Evolutionary conservation across 1,140 invertebrate genomes (phyloP), one percentile per base, ranked within the genome.

Genomic region (Leptestheria dahalacensis): DNA sequence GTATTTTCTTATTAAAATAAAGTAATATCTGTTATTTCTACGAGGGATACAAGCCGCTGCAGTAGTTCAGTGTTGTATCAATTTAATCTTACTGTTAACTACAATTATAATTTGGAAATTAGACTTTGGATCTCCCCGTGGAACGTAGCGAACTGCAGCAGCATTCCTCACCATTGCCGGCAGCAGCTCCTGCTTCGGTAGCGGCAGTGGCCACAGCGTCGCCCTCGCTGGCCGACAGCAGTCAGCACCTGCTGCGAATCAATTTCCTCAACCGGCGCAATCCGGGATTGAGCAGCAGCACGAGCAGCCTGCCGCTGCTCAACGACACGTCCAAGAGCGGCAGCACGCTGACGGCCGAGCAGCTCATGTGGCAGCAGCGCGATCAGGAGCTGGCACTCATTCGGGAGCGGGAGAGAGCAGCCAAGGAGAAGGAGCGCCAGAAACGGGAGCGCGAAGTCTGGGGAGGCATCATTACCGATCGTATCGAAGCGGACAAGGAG

Each of bases 81-180:
- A n/a, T n/a, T n/a, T n/a, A n/a, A n/a, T n/a, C n/a, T n/a, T 15
- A 25, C 18, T 29, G 10, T 62, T 51, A 33, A 15, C 29, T 24
- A 0, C 59, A 57, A 65, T 54, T 60, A 64, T 74, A 50, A 47
- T 56, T 59, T 46, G 55, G 64, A 61, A 29, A 48, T 62, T 59
- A 89, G 86, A 82, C 85, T 58, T 73, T 89, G 67, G 84, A 88
- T 70, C 77, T 91, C 68, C 86, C 86, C 59, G 79, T 85, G 68
- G 84, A 85, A 67, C 74, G 79, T 59, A 74, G 79, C 48, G 82
- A 84, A 64, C 82, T 49, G 77, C 79, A 63, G 80, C 83, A 62
- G 76, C 81, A 57, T 73, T 76, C 66, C 68, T 70, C 64, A 70
- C 74, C 18, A 15, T 23, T 68, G 67, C 74, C 65, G 66, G 74